A percentile compares a stretch with the other conserved stretches of the same genome.
Conservation (phyloP, 2,888 invertebrate species). For the Carabus problematicus region DNA sequence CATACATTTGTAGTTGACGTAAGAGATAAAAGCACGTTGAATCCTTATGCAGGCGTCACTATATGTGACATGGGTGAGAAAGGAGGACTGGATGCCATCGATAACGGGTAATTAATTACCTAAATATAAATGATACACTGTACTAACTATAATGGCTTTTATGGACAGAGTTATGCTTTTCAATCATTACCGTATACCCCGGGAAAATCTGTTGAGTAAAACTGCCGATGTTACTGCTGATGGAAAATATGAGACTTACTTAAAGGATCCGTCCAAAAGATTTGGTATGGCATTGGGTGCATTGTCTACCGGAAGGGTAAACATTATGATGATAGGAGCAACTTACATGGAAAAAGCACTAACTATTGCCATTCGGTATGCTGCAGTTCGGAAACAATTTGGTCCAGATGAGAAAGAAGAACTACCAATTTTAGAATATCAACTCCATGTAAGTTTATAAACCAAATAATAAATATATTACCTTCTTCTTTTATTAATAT, state of each 20-base stretch:
- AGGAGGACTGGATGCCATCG: constrained; percentile 88
- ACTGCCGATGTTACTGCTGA: constrained; percentile 85
- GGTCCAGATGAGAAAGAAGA: constrained; percentile 78
- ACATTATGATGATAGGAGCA: constrained; percentile 71
- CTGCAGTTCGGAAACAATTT: constrained; percentile 87
- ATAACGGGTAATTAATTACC: constrained; percentile 77
- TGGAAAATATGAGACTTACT: constrained; percentile 81
- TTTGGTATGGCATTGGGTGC: constrained; percentile 86
- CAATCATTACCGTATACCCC: constrained; percentile 80
- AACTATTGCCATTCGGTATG: constrained; percentile 85
- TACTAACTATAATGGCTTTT: constrained; percentile 29
- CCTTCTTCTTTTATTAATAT: background rate
- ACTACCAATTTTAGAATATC: constrained; percentile 89
- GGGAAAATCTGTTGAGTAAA: constrained; percentile 81
- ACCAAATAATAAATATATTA: too few relatives aligned
- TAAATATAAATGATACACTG: constrained; percentile 55
- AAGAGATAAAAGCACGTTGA: constrained; percentile 74
- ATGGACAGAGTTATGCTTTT: constrained; percentile 73
- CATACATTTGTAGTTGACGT: constrained; percentile 90
- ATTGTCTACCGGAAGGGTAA: constrained; percentile 82
- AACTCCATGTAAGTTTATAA: constrained; percentile 69
- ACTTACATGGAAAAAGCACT: constrained; percentile 75
- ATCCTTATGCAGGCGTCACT: constrained; percentile 77
- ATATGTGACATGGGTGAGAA: constrained; percentile 95
- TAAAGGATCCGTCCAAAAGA: constrained; percentile 83